Percentiles rank a stretch among this genome's conserved stretches.
Evolutionary conservation across 2,113 vertebrate genomes (phyloP).

Genomic region (Telmatochromis sp.): DNA sequence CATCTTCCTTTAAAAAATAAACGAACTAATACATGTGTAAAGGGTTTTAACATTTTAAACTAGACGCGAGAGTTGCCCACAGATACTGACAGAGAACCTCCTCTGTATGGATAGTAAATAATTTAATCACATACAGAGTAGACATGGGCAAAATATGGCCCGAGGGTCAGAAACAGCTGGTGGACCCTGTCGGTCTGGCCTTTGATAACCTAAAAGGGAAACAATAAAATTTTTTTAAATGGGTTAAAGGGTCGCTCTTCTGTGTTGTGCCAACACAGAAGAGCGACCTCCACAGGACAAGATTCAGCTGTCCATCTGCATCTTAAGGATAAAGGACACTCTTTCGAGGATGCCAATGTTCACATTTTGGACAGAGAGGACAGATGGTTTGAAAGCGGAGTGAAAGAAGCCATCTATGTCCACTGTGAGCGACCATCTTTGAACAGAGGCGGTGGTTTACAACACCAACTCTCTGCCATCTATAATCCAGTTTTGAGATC

Average conservation of each 20-base stretch:
- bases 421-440: no score
- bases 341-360: no score
- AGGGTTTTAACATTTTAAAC: background rate
- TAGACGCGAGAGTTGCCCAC: background rate
- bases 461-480: no score
- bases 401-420: no score
- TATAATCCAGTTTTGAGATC: no score
- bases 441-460: no score
- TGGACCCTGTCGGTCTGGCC: background rate
- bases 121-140: background rate
- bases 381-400: no score
- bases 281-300: no score
- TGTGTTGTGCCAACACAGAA: no score
- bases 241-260: background rate
- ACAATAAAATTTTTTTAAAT: fast-evolving
- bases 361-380: no score
- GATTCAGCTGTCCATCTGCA: no score
- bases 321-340: no score
- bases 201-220: background rate
- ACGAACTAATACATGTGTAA: background rate
- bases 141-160: background rate
- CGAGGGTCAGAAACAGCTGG: background rate
- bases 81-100: background rate
- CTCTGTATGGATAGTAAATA: background rate
- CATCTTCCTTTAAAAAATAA: background rate